A percentile compares a stretch with the other conserved stretches of the same genome.
Evolutionary conservation across 2,797 vertebrate genomes (phyloP).

Genomic region (Dromococcyx pavoninus): DNA sequence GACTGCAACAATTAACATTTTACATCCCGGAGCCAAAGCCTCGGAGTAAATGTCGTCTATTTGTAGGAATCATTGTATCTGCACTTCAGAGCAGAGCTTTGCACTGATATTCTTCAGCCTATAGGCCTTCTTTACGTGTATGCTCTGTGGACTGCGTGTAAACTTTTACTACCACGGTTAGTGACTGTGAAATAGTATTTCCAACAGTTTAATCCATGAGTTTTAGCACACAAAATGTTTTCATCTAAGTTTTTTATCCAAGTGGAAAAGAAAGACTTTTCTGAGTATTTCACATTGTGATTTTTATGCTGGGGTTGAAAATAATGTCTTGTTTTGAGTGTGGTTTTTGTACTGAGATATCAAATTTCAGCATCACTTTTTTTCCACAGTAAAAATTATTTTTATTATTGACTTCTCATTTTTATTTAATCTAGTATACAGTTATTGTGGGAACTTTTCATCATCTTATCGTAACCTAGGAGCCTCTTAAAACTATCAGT

Average conservation of each 20-base stretch:
- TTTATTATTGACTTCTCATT: background rate
- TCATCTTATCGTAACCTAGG: background rate
- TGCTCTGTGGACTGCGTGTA: background rate
- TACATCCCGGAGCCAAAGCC: background rate
- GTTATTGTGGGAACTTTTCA: background rate
- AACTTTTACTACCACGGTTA: background rate
- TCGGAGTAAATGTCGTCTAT: background rate
- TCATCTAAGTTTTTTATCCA: background rate
- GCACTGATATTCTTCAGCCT: background rate
- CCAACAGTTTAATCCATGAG: background rate
- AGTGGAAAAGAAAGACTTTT: background rate
- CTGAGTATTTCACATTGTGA: background rate
- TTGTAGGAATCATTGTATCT: background rate
- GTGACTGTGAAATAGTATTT: background rate
- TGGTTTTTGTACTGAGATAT: background rate
- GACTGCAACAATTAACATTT: background rate
- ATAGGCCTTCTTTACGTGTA: background rate
- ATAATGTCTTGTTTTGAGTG: background rate
- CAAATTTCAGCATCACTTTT: background rate
- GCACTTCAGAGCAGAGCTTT: background rate
- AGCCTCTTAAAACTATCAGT: background rate
- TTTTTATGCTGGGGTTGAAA: background rate
- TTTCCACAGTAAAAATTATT: background rate
- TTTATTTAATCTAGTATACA: background rate
- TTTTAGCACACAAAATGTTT: background rate